Evolutionary conservation across 2,113 vertebrate genomes (phyloP).

Genomic region (Pelecanoides urinatrix): DNA sequence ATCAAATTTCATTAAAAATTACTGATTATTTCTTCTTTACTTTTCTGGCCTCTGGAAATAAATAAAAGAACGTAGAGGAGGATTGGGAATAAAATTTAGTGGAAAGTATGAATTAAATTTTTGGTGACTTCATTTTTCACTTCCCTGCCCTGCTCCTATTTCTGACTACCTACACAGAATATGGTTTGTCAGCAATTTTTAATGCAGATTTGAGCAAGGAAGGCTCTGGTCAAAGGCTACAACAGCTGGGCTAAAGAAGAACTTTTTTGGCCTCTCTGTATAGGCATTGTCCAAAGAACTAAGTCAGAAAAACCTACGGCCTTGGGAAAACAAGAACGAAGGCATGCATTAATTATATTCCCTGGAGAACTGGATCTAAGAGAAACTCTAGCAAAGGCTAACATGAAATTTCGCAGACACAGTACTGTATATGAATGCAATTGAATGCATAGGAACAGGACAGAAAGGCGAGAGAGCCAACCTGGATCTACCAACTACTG

Average conservation of each 20-base stretch:
- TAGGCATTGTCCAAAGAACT: background rate
- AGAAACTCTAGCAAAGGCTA: background rate
- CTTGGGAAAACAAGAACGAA: background rate
- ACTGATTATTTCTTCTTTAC: background rate
- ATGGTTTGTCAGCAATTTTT: background rate
- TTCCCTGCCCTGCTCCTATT: background rate
- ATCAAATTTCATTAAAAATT: background rate
- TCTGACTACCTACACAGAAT: background rate
- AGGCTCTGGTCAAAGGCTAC: background rate
- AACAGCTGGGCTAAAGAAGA: background rate
- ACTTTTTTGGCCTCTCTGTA: background rate
- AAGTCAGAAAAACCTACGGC: background rate
- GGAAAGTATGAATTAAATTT: background rate
- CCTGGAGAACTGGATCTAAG: background rate
- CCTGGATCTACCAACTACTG: background rate
- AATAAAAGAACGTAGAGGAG: background rate
- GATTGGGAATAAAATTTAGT: background rate
- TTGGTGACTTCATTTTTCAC: background rate
- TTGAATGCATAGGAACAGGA: background rate
- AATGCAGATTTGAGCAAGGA: background rate
- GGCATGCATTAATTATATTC: background rate
- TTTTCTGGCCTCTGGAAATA: background rate
- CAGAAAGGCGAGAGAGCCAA: background rate
- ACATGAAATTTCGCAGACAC: background rate
- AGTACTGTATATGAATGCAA: background rate